Conservation (phyloP, 2,113 vertebrate species). For the Trichomycterus rosablanca region DNA sequence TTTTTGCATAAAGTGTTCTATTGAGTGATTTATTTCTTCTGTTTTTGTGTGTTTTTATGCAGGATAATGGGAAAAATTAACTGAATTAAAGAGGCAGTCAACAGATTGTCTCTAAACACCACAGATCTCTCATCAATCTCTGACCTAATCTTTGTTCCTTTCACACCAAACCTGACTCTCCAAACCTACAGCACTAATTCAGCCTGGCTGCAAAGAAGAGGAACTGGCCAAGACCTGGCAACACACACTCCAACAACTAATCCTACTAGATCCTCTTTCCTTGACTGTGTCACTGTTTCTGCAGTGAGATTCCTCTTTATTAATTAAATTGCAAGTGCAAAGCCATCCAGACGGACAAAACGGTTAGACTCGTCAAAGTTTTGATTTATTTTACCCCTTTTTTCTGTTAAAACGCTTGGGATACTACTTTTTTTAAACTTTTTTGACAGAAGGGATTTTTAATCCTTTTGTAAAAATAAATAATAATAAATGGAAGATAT, state of each 20-base stretch:
- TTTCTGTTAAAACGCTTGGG: conserved; percentile 55
- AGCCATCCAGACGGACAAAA: conserved; percentile 34
- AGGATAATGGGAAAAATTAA: conserved; percentile 34
- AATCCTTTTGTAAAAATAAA: conserved; percentile 34
- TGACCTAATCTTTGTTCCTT: conserved; percentile 22
- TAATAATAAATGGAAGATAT: conserved; percentile 18
- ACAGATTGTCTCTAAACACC: too few species aligned
- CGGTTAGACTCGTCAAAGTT: conserved; percentile 41
- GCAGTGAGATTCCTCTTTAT: conserved; percentile 29
- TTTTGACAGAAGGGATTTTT: conserved; percentile 51
- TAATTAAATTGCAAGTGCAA: conserved; percentile 36
- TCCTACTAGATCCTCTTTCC: conserved; percentile 19
- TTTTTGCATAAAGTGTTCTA: too few species aligned
- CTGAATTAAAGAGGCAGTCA: too few species aligned
- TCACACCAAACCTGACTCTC: conserved; percentile 12
- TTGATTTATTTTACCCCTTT: conserved; percentile 47
- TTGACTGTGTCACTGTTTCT: conserved; percentile 9
- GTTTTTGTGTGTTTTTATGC: conserved; percentile 15
- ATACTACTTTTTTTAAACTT: conserved; percentile 56
- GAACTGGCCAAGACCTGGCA: conserved; percentile 11
- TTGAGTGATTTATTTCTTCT: conserved; percentile 6
- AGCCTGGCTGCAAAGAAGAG: conserved; percentile 3
- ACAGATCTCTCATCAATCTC: too few species aligned
- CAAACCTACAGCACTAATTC: conserved; percentile 5
- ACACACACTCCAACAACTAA: conserved; percentile 26